Percentiles rank a stretch among this genome's conserved stretches.
Conservation (phyloP, 2,797 vertebrate genomes). For the Masticophis lateralis region DNA sequence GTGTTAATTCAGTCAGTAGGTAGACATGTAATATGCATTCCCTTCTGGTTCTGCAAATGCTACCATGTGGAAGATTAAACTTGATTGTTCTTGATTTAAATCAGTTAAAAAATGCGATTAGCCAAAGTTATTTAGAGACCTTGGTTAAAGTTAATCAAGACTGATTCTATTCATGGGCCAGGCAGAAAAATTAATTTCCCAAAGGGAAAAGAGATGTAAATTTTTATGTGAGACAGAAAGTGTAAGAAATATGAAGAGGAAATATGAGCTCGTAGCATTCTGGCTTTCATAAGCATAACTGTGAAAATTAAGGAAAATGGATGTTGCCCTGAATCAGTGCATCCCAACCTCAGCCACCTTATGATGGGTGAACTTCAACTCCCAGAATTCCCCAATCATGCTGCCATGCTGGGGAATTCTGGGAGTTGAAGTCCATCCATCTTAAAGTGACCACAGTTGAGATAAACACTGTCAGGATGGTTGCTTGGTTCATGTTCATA, state of each 20-base stretch:
- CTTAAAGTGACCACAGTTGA: neutral
- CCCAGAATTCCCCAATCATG: too few relatives aligned
- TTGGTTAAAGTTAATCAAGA: neutral
- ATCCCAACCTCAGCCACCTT: neutral
- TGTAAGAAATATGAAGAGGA: neutral
- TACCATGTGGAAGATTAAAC: neutral
- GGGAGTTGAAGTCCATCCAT: too few relatives aligned
- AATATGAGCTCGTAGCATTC: neutral
- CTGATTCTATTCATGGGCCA: neutral
- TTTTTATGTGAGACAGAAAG: neutral
- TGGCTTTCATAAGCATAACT: neutral
- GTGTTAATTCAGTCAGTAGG: neutral
- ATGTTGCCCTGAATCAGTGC: neutral
- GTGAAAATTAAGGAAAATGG: too few relatives aligned
- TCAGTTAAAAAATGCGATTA: neutral
- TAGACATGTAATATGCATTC: neutral
- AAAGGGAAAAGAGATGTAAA: neutral
- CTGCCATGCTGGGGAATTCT: too few relatives aligned
- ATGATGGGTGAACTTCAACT: too few relatives aligned
- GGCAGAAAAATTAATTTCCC: neutral
- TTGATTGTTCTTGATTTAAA: neutral
- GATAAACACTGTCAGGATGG: neutral
- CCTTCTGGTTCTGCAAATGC: neutral
- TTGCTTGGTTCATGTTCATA: neutral
- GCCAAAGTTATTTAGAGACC: neutral